Evolutionary conservation across 2,888 invertebrate genomes (phyloP).

Genomic region (Selenia dentaria): DNA sequence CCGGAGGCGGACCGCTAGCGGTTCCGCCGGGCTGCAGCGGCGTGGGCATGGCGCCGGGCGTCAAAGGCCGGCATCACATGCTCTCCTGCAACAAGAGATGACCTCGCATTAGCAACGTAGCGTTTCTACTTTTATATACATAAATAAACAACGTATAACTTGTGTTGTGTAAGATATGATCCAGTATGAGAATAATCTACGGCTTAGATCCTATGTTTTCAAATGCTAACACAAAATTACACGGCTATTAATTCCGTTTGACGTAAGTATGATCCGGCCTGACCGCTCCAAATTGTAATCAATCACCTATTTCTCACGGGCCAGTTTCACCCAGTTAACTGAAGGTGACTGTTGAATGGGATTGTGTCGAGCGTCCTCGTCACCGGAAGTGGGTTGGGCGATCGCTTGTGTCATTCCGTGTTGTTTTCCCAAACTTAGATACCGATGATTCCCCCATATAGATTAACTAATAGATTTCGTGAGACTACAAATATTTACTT

Average conservation of each 20-base stretch:
- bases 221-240: conserved; percentile 15
- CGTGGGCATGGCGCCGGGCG: conserved; percentile 86
- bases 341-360: conserved; percentile 72
- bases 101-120: conserved; percentile 4
- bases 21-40: conserved; percentile 85
- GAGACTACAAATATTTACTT: conserved; percentile 33
- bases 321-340: conserved; percentile 62
- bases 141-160: too few relatives aligned
- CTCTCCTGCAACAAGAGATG: conserved; percentile 76
- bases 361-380: conserved; percentile 58
- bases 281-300: conserved; percentile 45
- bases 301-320: conserved; percentile 71
- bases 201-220: not conserved
- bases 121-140: not conserved
- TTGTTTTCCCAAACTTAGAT: conserved; percentile 62
- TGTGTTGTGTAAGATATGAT: not conserved
- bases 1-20: conserved; percentile 85
- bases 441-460: conserved; percentile 43
- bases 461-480: conserved; percentile 35
- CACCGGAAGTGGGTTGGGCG: conserved; percentile 73
- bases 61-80: conserved; percentile 85
- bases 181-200: conserved; percentile 1
- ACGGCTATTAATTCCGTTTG: conserved; percentile 17
- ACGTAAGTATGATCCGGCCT: conserved; percentile 36
- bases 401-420: conserved; percentile 60